Base-by-base conservation (phyloP, 92 coral and sea anemone species). In the Desmophyllum pertusum region DNA sequence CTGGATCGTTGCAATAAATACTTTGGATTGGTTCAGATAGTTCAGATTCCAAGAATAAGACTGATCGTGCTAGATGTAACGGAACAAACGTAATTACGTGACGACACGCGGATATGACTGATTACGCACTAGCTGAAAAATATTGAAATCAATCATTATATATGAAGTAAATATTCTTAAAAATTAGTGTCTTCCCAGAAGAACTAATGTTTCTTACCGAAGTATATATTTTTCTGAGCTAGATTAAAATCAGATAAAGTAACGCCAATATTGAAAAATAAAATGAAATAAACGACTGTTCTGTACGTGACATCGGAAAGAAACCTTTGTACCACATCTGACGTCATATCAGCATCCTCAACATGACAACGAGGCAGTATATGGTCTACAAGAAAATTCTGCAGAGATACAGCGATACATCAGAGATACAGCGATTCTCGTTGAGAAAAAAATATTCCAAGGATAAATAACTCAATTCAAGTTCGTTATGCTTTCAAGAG, bases 401-500 rank as follows among this genome's bases (percentile, higher is more conserved):
- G 14, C 40, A 31, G 40, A 19, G n/a, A n/a, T n/a, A n/a, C n/a
- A n/a, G n/a, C n/a, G n/a, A n/a, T n/a, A n/a, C n/a, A n/a, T n/a
- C n/a, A n/a, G n/a, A n/a, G n/a, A 1, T 5, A 36, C 71, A 14
- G 10, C 3, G 3, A 33, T 9, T 67, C 71, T 66, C 45, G 72
- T 33, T 3, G 5, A 21, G 17, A 66, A 19, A 37, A 6, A 31
- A 27, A 15, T 67, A 10, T 40, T n/a, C 39, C 51, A 2, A n/a
- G 50, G 66, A 35, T 2, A 79, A 46, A 21, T 31, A 33, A 5
- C 19, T 33, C 46, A 31, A 15, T 6, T 35, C n/a, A n/a, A n/a
- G n/a, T 36, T 50, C 10, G 35, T 36, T 50, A 80, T 80, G 84
- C 10, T 68, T 15, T 68, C 77, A 36, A 80, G 84, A 50, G 37